Conservation (phyloP, 2,797 vertebrate genomes). For the Spondyliosoma cantharus region DNA sequence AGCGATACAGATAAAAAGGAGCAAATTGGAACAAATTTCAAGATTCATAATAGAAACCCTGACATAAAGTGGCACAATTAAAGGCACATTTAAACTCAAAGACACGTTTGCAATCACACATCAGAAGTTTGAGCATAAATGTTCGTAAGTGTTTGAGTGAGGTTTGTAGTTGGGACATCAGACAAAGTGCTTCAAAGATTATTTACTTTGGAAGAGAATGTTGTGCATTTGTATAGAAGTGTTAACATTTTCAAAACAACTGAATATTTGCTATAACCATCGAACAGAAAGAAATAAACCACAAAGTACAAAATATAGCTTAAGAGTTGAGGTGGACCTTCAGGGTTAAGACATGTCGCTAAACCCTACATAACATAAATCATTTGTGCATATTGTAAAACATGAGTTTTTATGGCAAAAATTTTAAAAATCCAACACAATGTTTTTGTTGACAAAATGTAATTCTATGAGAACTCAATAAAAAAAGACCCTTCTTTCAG, state of each 20-base stretch:
- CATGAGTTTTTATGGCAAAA: background rate
- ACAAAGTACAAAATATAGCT: background rate
- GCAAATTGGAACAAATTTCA: background rate
- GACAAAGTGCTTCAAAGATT: background rate
- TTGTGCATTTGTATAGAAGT: background rate
- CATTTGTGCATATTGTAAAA: background rate
- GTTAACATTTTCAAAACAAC: background rate
- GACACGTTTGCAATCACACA: background rate
- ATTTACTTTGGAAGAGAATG: background rate
- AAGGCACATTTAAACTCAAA: background rate
- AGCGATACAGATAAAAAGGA: background rate
- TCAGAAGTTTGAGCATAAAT: background rate
- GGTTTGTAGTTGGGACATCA: slow-evolving; percentile 3
- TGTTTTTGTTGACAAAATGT: background rate
- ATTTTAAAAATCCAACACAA: background rate
- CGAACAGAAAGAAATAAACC: background rate
- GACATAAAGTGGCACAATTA: background rate
- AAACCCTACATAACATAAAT: background rate
- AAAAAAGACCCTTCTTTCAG: background rate
- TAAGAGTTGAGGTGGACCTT: background rate
- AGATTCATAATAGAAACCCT: too few species aligned
- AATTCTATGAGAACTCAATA: background rate
- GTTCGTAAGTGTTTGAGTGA: background rate
- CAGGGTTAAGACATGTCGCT: background rate
- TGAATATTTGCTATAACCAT: background rate